Conservation (phyloP, 2,797 vertebrate genomes). For the Miichthys miiuy region DNA sequence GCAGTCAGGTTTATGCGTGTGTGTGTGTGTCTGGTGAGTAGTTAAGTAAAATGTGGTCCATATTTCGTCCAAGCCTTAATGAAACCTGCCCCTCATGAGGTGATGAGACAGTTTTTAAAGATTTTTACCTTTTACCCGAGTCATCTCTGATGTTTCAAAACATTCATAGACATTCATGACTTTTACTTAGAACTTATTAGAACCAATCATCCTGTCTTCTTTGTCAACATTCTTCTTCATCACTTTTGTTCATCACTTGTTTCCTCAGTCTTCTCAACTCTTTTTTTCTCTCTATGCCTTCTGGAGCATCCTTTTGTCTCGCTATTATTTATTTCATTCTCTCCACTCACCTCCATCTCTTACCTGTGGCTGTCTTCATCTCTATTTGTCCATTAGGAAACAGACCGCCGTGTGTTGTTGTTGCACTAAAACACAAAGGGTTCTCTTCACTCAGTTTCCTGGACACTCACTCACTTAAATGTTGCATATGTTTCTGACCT, state of each 20-base stretch:
- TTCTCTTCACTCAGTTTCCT: neutral
- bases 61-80: neutral
- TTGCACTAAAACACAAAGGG: constrained; percentile 3
- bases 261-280: neutral
- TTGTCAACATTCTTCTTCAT: neutral
- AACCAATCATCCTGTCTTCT: constrained; percentile 19
- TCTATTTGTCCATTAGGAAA: constrained; percentile 3
- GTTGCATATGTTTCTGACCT: neutral
- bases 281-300: too few species aligned
- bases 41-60: constrained; percentile 8
- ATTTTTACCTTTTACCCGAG: neutral
- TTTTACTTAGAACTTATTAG: constrained; percentile 10
- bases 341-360: neutral
- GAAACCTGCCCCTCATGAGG: constrained; percentile 7
- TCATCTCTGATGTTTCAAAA: neutral
- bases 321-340: neutral
- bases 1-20: constrained; percentile 29
- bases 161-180: neutral
- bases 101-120: constrained; percentile 12
- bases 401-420: neutral
- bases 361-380: neutral
- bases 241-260: neutral
- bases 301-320: neutral
- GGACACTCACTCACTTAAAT: neutral
- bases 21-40: neutral